Percentiles rank a stretch among this genome's conserved stretches.
phyloP scores from a whole-genome alignment of 2,888 invertebrate genomes.

The Scaeva pyrastri region DNA sequence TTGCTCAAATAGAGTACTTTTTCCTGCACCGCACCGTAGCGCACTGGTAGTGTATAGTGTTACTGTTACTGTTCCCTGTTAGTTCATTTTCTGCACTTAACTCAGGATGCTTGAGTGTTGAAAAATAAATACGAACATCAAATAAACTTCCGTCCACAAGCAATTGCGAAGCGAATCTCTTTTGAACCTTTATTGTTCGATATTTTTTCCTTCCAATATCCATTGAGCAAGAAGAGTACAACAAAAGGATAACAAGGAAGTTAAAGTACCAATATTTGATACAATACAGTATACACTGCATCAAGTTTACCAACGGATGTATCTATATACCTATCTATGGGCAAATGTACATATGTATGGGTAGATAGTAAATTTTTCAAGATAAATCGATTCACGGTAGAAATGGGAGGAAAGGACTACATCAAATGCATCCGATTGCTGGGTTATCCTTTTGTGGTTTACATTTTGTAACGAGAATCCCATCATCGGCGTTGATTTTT shows the following conservation, averaged over 20 bases:
- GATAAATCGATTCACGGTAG: constrained; percentile 69
- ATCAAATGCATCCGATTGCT: constrained; percentile 62
- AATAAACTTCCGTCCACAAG: constrained; percentile 73
- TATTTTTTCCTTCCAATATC: constrained; percentile 25
- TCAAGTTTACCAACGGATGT: constrained; percentile 59
- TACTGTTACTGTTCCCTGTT: constrained; percentile 26
- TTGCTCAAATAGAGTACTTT: constrained; percentile 59
- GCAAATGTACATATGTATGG: constrained; percentile 24
- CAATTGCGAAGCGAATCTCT: constrained; percentile 43
- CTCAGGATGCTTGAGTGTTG: constrained; percentile 73
- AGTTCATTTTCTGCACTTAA: constrained; percentile 63
- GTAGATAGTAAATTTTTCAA: constrained; percentile 67
- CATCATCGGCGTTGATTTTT: constrained; percentile 30
- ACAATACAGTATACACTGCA: constrained; percentile 43
- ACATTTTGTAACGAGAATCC: constrained; percentile 49
- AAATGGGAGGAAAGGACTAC: constrained; percentile 44
- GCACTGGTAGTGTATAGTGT: not conserved
- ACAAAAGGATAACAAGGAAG: constrained; percentile 56
- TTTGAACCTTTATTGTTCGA: constrained; percentile 57
- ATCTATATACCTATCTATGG: constrained; percentile 44
- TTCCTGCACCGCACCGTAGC: not conserved
- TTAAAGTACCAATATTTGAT: constrained; percentile 41
- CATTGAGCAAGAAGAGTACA: constrained; percentile 28
- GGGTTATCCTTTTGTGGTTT: constrained; percentile 53
- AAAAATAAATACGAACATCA: constrained; percentile 74